Conservation (phyloP, 2,888 invertebrate genomes). For the Crepidodera aurea region DNA sequence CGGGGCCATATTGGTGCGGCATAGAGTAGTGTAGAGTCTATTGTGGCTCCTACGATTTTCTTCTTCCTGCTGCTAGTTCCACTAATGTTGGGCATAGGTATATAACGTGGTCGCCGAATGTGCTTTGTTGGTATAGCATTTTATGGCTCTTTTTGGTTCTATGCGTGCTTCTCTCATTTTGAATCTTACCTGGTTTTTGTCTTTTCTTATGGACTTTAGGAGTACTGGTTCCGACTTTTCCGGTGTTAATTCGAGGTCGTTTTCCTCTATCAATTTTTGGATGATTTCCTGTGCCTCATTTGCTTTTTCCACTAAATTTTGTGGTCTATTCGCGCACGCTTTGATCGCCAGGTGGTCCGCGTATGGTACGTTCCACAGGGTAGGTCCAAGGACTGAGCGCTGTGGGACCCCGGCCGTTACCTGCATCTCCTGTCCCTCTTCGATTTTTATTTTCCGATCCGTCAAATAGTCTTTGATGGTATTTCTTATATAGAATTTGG, state of each 20-base stretch:
- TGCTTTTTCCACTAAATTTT: neutral
- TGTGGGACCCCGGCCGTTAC: constrained; percentile 10
- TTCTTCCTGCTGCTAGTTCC: constrained; percentile 21
- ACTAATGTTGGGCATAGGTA: constrained; percentile 39
- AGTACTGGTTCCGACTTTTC: constrained; percentile 9
- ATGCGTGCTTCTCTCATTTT: neutral
- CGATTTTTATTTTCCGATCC: neutral
- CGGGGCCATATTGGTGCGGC: constrained; percentile 24
- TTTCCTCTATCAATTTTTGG: constrained; percentile 1
- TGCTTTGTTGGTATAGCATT: constrained; percentile 33
- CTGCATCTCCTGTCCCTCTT: neutral
- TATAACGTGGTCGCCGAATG: constrained; percentile 37
- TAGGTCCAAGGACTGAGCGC: constrained; percentile 4
- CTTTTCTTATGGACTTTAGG: neutral
- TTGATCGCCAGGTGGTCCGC: neutral
- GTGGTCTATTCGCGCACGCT: neutral
- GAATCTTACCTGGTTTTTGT: neutral
- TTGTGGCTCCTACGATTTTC: constrained; percentile 12
- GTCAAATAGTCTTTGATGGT: neutral
- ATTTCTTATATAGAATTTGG: neutral
- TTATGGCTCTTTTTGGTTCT: constrained; percentile 16
- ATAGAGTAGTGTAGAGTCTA: constrained; percentile 25
- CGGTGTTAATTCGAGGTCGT: constrained; percentile 1
- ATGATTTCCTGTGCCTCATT: constrained; percentile 1
- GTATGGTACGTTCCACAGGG: constrained; percentile 20